Conservation (phyloP, 2,113 vertebrate genomes). For the Brachypodius melanocephalos region DNA sequence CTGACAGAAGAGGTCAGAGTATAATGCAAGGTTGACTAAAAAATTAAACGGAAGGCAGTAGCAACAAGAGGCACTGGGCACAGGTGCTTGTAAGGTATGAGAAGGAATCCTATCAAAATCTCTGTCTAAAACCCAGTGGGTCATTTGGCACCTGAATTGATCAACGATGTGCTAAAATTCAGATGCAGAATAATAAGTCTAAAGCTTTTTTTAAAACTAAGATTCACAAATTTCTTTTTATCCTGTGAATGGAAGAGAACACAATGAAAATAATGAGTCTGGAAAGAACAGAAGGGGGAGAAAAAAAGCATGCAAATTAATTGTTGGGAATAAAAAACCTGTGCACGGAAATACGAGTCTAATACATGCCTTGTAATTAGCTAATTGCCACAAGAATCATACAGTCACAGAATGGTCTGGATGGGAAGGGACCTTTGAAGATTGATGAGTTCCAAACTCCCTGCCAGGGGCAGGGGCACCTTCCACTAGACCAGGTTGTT, state of each 20-base stretch:
- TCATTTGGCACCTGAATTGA: background rate
- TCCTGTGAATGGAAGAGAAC: background rate
- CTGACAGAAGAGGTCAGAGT: background rate
- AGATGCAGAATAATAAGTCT: background rate
- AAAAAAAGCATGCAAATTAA: background rate
- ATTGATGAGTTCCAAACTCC: rapidly evolving
- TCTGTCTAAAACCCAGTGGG: background rate
- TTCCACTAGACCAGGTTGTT: background rate
- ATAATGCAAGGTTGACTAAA: background rate
- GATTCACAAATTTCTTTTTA: background rate
- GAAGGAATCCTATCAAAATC: background rate
- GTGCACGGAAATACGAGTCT: background rate
- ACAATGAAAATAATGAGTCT: background rate
- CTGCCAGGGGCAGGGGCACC: background rate
- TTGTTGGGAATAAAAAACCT: background rate
- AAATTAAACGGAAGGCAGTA: background rate
- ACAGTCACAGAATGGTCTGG: background rate
- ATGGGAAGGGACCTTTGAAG: background rate
- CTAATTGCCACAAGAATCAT: background rate
- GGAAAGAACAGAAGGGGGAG: background rate
- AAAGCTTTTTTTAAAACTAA: background rate
- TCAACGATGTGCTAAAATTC: background rate
- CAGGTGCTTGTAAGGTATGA: background rate
- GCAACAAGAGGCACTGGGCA: background rate
- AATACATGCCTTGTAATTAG: background rate